Evolutionary conservation across 1,140 invertebrate genomes (phyloP), one percentile per base, ranked within the genome.

Genomic region (Zaprionus lachaisei): DNA sequence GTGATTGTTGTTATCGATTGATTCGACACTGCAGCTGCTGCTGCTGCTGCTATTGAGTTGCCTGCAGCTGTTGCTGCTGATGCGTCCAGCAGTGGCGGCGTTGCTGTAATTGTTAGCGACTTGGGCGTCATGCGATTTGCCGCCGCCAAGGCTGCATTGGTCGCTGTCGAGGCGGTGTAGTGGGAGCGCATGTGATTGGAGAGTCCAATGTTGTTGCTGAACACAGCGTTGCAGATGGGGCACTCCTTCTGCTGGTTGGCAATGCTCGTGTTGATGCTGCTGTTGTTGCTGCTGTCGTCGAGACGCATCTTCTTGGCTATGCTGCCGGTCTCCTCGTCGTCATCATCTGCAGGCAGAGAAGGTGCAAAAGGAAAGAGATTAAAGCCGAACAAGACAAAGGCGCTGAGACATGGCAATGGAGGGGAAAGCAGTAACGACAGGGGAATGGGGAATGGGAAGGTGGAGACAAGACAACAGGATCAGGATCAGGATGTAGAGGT

Each of bases 131-230:
- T 91, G 7, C 79, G 81, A 74, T 86, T 91, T 56, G 85, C 78
- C 2, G 67, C 85, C 20, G 80, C 90, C 60, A 83, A 44, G 2
- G 80, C 85, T 1, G 85, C 85, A 51, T 72, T 89, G 26, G 87
- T 79, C 15, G 79, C 57, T 54, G 71, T 91, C 15, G 90, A 81
- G 28, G 85, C 84, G 1, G 91, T 91, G 51, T 89, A 87, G 64
- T 93, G 92, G 3, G 92, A 91, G 12, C 92, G 81, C 92, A 93
- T 93, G 26, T 93, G 92, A 80, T 93, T 93, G n/a, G 92, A 93
- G 2, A 93, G 69, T 0, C 89, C 92, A 60, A 93, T 91, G 41
- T 92, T 93, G 64, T 92, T 92, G 68, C 77, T 91, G 31, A 93
- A 93, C 20, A 92, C 83, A 0, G 91, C 89, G 84, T 89, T 92